Percentiles rank a stretch among this genome's conserved stretches.
These are phyloP conservation scores for Halotydeus destructor DNA, from an alignment of 1,140 invertebrate genomes.

Conservation along the genomic window DNA sequence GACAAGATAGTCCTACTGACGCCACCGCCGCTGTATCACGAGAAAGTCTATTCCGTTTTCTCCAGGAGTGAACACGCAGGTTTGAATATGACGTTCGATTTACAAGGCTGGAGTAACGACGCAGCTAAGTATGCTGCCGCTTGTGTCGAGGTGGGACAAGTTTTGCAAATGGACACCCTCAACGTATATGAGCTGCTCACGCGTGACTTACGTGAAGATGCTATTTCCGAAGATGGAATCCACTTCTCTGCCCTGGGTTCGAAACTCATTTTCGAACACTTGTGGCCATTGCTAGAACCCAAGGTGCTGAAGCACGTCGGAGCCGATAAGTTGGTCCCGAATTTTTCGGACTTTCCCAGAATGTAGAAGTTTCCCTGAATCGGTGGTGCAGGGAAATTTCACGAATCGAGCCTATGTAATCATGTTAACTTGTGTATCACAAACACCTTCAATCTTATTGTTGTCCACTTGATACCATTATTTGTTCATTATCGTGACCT, in stretches of 20 bases:
- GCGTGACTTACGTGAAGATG: constrained; percentile 15
- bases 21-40: constrained; percentile 23
- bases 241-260: constrained; percentile 15
- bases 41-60: constrained; percentile 19
- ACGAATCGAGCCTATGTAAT: too few species aligned
- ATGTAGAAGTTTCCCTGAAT: too few species aligned
- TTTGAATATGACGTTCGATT: constrained; percentile 15
- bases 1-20: constrained; percentile 23
- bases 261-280: constrained; percentile 6
- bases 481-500: too few species aligned
- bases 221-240: constrained; percentile 15
- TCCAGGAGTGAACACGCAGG: constrained; percentile 19
- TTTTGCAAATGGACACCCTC: constrained; percentile 16
- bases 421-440: too few species aligned
- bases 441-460: too few species aligned
- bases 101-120: background rate
- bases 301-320: too few species aligned
- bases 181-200: constrained; percentile 21
- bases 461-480: too few species aligned
- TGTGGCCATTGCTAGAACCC: constrained; percentile 13
- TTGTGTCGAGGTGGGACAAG: constrained; percentile 16
- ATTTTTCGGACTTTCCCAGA: too few species aligned
- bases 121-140: constrained; percentile 19
- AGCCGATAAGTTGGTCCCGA: too few species aligned
- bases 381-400: too few species aligned